Percentiles rank a stretch among this genome's conserved stretches.
These are phyloP conservation scores for Drosophila meridionalis DNA, from an alignment of 2,888 invertebrate genomes.

Conservation along the genomic window DNA sequence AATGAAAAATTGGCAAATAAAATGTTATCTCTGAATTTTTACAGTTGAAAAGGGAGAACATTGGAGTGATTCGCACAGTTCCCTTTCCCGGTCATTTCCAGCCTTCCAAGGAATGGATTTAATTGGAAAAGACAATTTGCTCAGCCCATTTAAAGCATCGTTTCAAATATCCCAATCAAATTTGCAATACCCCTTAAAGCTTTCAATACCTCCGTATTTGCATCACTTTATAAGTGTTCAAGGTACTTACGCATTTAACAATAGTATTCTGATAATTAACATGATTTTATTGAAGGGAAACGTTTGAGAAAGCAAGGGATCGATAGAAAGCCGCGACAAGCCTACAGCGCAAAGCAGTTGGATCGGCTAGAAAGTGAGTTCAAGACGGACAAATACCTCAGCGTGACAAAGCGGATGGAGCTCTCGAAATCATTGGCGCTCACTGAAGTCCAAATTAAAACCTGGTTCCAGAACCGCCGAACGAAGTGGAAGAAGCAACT, in stretches of 20 bases:
- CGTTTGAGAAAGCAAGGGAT: conserved; percentile 94
- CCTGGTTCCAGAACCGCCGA: conserved; percentile 87
- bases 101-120: conserved; percentile 20
- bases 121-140: conserved; percentile 12
- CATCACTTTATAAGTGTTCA: conserved; percentile 87
- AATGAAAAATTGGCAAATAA: too few species aligned
- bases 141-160: neutral
- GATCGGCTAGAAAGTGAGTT: conserved; percentile 97
- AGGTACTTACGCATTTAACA: conserved; percentile 84
- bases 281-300: conserved; percentile 86
- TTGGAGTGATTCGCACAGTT: conserved; percentile 21
- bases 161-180: neutral
- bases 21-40: neutral
- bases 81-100: conserved; percentile 13
- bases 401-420: conserved; percentile 97
- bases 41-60: conserved; percentile 22
- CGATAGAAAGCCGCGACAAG: conserved; percentile 97
- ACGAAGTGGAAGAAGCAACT: conserved; percentile 99
- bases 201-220: conserved; percentile 83
- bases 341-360: conserved; percentile 97
- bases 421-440: conserved; percentile 93
- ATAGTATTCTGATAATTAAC: neutral
- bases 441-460: conserved; percentile 70
- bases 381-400: conserved; percentile 97
- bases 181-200: conserved; percentile 78